Percentiles rank a stretch among this genome's conserved stretches.
Evolutionary conservation across 2,797 vertebrate genomes (phyloP).

Genomic region (Atherinosoma microstoma): DNA sequence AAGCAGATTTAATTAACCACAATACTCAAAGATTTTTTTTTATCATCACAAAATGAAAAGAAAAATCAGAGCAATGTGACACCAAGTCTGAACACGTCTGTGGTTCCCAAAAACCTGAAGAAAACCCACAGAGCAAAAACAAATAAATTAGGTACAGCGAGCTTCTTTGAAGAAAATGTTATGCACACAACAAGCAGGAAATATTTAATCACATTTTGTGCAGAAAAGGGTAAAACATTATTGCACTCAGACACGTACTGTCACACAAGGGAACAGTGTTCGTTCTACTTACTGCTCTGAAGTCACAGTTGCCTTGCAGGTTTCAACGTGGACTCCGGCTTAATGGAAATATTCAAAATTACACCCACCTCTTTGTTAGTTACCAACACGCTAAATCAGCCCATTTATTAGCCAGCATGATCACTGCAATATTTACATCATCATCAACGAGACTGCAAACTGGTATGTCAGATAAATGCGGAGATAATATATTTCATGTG

Average conservation of each 20-base stretch:
- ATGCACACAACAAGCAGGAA: slow-evolving; percentile 43
- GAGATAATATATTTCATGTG: neutral
- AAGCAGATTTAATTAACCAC: slow-evolving; percentile 22
- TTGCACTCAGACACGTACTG: slow-evolving; percentile 59
- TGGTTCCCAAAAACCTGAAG: neutral
- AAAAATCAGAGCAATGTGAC: neutral
- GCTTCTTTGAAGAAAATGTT: slow-evolving; percentile 30
- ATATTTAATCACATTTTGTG: slow-evolving; percentile 48
- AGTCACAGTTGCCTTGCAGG: neutral
- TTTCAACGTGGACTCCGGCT: neutral
- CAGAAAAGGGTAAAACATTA: slow-evolving; percentile 48
- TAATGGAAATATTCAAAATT: neutral
- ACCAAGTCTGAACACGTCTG: slow-evolving; percentile 16
- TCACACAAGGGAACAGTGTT: slow-evolving; percentile 33
- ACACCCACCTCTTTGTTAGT: neutral
- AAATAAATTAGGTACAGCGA: slow-evolving; percentile 47
- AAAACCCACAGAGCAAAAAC: slow-evolving; percentile 3
- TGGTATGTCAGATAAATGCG: neutral
- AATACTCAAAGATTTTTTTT: neutral
- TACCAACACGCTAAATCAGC: neutral
- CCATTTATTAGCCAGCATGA: neutral
- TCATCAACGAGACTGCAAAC: neutral
- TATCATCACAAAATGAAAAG: neutral
- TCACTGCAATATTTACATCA: neutral
- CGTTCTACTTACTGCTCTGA: slow-evolving; percentile 7